Percentiles rank a stretch among this genome's conserved stretches.
These are phyloP conservation scores for Catharus ustulatus DNA, from an alignment of 2,797 vertebrate species.

Conservation along the genomic window DNA sequence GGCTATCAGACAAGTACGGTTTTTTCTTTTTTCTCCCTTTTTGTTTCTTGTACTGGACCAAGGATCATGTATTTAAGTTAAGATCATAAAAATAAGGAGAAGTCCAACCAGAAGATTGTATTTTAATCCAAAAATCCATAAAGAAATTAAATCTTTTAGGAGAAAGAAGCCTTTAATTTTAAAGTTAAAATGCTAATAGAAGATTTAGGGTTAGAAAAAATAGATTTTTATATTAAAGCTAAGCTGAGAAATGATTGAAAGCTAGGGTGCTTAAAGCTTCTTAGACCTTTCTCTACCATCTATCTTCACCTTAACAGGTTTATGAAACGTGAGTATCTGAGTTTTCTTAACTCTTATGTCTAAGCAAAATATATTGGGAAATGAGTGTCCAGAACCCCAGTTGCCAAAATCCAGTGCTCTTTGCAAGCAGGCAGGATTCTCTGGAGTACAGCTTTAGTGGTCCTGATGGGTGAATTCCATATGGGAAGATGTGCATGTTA, in stretches of 20 bases:
- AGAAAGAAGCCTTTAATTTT: constrained; percentile 37
- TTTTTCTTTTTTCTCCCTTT: background rate
- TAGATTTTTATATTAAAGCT: constrained; percentile 25
- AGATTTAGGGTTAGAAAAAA: constrained; percentile 15
- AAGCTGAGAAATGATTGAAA: constrained; percentile 11
- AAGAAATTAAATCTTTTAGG: background rate
- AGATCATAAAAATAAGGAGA: background rate
- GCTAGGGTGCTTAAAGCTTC: background rate
- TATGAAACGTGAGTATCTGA: background rate
- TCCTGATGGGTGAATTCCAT: background rate
- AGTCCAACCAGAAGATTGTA: background rate
- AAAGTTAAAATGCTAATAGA: constrained; percentile 10
- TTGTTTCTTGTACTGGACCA: background rate
- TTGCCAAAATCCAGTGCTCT: background rate
- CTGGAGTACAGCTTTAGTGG: background rate
- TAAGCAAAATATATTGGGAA: background rate
- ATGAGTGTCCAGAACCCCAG: background rate
- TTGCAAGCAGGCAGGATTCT: background rate
- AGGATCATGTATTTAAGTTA: background rate
- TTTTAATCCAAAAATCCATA: constrained; percentile 12
- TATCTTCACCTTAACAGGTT: background rate
- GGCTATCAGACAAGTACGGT: background rate
- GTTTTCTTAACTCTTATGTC: background rate
- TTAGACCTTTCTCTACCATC: background rate
- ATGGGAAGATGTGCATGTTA: background rate